Percentiles rank a stretch among this genome's conserved stretches.
Evolutionary conservation across 1,140 invertebrate species (phyloP).

Genomic region (Eupristina koningsbergeri): DNA sequence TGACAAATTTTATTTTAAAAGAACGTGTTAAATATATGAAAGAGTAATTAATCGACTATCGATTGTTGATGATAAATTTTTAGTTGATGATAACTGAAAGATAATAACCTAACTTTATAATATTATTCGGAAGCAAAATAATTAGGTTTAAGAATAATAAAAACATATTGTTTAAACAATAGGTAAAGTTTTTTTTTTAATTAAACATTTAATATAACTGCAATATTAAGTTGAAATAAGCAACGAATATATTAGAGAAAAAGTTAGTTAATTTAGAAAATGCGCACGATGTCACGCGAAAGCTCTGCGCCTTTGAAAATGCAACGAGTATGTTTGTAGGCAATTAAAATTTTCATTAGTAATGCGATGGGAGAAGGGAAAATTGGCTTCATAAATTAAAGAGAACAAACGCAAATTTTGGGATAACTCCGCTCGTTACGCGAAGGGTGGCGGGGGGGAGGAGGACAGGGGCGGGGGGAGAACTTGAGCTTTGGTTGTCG

Average conservation of each 20-base stretch:
- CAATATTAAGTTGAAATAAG: too few species aligned
- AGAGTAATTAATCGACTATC: too few species aligned
- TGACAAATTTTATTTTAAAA: too few species aligned
- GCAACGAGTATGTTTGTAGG: not conserved
- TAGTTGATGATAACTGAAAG: too few species aligned
- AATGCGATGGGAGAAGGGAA: not conserved
- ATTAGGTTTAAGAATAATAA: not conserved
- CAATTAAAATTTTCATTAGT: conserved; percentile 21
- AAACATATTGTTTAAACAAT: not conserved
- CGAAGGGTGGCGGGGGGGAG: too few species aligned
- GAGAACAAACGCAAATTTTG: not conserved
- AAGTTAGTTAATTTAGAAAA: too few species aligned
- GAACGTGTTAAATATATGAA: too few species aligned
- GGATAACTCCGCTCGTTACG: not conserved
- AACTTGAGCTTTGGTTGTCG: not conserved
- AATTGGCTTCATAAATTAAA: not conserved
- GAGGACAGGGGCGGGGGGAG: not conserved
- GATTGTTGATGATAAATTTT: too few species aligned
- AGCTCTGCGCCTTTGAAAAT: not conserved
- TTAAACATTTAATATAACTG: too few species aligned
- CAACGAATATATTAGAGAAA: too few species aligned
- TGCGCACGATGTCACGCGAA: not conserved
- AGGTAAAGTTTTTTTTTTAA: too few species aligned
- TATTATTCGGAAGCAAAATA: not conserved
- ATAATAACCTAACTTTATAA: not conserved